Conservation (phyloP, 2,888 invertebrate genomes). For the Lithophane ornitopus region DNA sequence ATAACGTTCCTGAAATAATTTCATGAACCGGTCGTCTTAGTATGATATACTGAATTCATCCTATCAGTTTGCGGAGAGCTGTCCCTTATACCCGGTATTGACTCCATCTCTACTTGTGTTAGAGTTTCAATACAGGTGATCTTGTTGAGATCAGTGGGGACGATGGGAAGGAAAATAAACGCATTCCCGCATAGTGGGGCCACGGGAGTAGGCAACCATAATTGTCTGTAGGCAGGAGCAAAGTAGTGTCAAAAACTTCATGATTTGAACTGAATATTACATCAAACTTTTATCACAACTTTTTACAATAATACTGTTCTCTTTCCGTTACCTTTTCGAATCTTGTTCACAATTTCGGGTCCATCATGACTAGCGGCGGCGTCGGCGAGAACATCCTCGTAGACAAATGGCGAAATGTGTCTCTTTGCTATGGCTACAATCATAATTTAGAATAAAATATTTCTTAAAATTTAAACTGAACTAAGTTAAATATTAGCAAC, state of each 20-base stretch:
- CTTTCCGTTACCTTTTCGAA: constrained; percentile 41
- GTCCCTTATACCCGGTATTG: neutral
- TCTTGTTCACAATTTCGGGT: constrained; percentile 36
- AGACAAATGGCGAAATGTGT: constrained; percentile 40
- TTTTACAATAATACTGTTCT: no score
- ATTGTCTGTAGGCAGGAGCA: neutral
- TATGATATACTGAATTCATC: no score
- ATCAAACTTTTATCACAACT: neutral
- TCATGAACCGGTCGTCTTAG: no score
- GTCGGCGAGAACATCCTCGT: constrained; percentile 31
- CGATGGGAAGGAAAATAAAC: neutral
- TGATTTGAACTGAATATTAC: neutral
- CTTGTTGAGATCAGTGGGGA: neutral
- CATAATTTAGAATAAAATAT: neutral
- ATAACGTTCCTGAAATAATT: no score
- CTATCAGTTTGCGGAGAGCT: no score
- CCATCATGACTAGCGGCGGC: constrained; percentile 24
- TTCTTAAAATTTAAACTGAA: no score
- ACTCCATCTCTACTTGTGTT: neutral
- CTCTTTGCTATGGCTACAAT: constrained; percentile 46
- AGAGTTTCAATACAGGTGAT: no score
- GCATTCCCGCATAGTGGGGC: no score
- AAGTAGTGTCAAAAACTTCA: neutral
- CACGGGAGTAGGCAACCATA: neutral
- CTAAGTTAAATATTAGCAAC: no score